Evolutionary conservation across 2,797 vertebrate genomes (phyloP).

Genomic region (Sebastes kiyomatsui): DNA sequence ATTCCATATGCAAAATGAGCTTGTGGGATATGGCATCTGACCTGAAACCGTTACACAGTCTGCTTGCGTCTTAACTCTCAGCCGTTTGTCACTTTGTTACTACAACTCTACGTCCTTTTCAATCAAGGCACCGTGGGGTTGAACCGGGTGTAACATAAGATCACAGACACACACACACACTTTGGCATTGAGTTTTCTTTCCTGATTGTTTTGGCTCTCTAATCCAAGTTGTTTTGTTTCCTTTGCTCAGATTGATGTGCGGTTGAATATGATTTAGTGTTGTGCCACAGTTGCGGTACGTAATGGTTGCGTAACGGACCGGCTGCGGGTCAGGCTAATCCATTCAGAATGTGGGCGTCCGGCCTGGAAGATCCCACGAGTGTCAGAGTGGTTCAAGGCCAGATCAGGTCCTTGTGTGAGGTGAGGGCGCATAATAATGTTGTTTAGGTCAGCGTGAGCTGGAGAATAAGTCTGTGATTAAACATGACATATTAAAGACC

Average conservation of each 20-base stretch:
- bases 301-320: not conserved
- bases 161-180: not conserved
- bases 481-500: not conserved
- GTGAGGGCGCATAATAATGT: not conserved
- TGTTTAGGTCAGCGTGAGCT: not conserved
- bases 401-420: not conserved
- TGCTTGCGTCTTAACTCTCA: not conserved
- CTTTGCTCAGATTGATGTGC: slow-evolving; percentile 6
- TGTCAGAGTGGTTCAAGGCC: slow-evolving; percentile 5
- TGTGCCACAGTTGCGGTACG: slow-evolving; percentile 8
- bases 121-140: slow-evolving; percentile 10
- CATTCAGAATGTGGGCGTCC: not conserved
- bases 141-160: slow-evolving; percentile 13
- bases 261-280: slow-evolving; percentile 14
- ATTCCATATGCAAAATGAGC: not conserved
- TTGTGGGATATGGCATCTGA: not conserved
- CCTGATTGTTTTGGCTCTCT: slow-evolving; percentile 18
- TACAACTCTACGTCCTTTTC: not conserved
- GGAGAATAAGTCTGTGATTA: not conserved
- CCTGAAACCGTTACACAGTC: not conserved
- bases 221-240: slow-evolving; percentile 23
- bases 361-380: not conserved
- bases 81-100: slow-evolving; percentile 16
- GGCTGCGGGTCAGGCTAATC: not conserved
- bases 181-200: slow-evolving; percentile 17